Evolutionary conservation across 2,113 vertebrate species (phyloP).

Genomic region (Conger conger): DNA sequence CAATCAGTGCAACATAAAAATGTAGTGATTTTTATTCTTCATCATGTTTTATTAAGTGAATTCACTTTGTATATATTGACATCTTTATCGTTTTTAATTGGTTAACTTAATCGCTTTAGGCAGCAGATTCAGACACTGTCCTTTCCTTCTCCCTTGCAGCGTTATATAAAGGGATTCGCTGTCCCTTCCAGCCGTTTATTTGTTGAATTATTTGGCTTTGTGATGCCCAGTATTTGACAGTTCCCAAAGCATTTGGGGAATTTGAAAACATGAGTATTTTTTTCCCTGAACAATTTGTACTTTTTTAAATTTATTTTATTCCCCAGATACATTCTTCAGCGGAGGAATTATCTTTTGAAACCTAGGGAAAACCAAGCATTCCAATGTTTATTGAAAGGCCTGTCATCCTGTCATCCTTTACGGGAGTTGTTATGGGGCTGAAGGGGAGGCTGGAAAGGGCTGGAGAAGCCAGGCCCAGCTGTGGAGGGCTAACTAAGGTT

Average conservation of each 20-base stretch:
- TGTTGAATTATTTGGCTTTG: background rate
- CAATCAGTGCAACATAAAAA: background rate
- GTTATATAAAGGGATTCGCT: background rate
- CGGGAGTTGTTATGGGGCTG: background rate
- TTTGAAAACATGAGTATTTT: conserved; percentile 21
- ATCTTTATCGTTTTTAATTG: background rate
- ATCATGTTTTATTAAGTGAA: background rate
- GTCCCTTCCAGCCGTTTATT: background rate
- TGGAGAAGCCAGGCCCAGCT: background rate
- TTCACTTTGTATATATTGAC: background rate
- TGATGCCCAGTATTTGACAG: background rate
- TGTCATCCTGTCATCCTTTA: conserved; percentile 22
- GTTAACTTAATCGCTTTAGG: background rate
- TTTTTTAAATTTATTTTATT: background rate
- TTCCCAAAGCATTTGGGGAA: conserved; percentile 4
- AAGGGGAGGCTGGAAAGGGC: background rate
- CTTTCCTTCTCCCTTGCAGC: background rate
- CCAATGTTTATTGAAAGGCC: conserved; percentile 17
- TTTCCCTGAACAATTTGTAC: conserved; percentile 15
- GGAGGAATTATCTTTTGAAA: conserved; percentile 9
- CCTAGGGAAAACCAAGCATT: conserved; percentile 8
- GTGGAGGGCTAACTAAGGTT: background rate
- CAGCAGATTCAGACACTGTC: background rate
- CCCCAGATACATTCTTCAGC: background rate
- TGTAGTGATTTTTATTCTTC: background rate